Evolutionary conservation across 1,140 invertebrate genomes (phyloP).

Genomic region (Drosophila pandora): DNA sequence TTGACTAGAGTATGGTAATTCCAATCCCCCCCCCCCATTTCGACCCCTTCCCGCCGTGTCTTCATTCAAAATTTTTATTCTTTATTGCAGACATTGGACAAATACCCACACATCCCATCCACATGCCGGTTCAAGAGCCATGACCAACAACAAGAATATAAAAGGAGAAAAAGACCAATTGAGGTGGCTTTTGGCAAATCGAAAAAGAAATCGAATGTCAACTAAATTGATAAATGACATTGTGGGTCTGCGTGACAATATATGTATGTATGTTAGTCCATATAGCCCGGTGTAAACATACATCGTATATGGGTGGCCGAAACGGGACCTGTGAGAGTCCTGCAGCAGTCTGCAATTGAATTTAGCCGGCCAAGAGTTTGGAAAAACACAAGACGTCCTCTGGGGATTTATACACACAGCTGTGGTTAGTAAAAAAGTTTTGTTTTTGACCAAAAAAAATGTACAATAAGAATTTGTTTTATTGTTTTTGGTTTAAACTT

Average conservation of each 20-base stretch:
- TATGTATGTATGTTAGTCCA: conserved; percentile 22
- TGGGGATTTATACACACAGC: conserved; percentile 28
- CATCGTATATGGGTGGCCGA: neutral
- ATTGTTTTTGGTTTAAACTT: neutral
- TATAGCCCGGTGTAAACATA: conserved; percentile 28
- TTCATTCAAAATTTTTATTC: conserved; percentile 38
- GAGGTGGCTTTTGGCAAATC: conserved; percentile 70
- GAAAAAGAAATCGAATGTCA: conserved; percentile 83
- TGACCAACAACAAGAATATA: conserved; percentile 38
- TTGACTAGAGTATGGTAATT: conserved; percentile 81
- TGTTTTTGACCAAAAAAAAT: neutral
- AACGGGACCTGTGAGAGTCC: conserved; percentile 24
- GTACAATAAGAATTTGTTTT: neutral
- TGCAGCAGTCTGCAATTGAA: conserved; percentile 62
- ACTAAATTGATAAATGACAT: conserved; percentile 83
- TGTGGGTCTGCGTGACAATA: conserved; percentile 65
- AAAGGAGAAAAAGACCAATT: conserved; percentile 61
- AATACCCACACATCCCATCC: conserved; percentile 11
- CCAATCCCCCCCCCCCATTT: conserved; percentile 23
- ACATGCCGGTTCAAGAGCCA: conserved; percentile 40
- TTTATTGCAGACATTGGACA: conserved; percentile 41
- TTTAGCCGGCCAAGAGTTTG: conserved; percentile 38
- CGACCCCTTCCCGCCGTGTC: neutral
- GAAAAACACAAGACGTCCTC: conserved; percentile 35
- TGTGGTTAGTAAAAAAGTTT: neutral